Percentiles rank a stretch among this genome's conserved stretches.
Evolutionary conservation across 1,140 invertebrate species (phyloP).

Genomic region (Sitophilus oryzae): DNA sequence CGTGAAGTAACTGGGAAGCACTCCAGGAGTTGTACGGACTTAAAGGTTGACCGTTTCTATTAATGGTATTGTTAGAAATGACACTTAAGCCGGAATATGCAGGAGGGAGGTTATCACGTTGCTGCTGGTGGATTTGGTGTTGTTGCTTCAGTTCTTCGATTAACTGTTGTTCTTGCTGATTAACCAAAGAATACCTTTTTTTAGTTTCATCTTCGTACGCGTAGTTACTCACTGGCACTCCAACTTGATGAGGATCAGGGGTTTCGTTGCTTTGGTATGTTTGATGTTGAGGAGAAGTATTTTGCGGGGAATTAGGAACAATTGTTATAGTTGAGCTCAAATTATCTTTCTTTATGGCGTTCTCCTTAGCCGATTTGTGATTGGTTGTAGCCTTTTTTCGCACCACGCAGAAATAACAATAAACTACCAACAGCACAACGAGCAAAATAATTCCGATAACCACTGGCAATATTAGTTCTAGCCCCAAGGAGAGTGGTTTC

Average conservation of each 20-base stretch:
- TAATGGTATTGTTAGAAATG: constrained; percentile 43
- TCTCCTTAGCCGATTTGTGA: constrained; percentile 32
- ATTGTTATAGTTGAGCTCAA: constrained; percentile 42
- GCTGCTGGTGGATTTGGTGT: constrained; percentile 33
- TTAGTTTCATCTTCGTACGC: constrained; percentile 45
- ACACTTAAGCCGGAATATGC: constrained; percentile 41
- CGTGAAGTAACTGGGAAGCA: constrained; percentile 53
- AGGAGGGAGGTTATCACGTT: constrained; percentile 30
- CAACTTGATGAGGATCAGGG: constrained; percentile 43
- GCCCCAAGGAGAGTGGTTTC: constrained; percentile 37
- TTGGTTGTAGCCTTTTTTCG: constrained; percentile 33
- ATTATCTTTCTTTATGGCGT: constrained; percentile 38
- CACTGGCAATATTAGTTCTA: constrained; percentile 45
- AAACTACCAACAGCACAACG: constrained; percentile 41
- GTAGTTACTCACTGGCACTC: constrained; percentile 41
- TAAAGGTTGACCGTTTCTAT: constrained; percentile 44
- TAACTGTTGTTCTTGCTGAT: constrained; percentile 44
- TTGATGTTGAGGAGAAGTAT: constrained; percentile 32
- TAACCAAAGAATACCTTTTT: constrained; percentile 48
- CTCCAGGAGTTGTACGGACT: constrained; percentile 55
- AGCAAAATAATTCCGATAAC: constrained; percentile 45
- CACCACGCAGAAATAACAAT: constrained; percentile 47
- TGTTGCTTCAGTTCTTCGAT: constrained; percentile 45
- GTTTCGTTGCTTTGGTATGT: constrained; percentile 32
- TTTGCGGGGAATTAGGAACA: constrained; percentile 38